These are phyloP conservation scores for Tanypteryx hageni DNA, from an alignment of 2,888 invertebrate genomes.

Conservation along the genomic window DNA sequence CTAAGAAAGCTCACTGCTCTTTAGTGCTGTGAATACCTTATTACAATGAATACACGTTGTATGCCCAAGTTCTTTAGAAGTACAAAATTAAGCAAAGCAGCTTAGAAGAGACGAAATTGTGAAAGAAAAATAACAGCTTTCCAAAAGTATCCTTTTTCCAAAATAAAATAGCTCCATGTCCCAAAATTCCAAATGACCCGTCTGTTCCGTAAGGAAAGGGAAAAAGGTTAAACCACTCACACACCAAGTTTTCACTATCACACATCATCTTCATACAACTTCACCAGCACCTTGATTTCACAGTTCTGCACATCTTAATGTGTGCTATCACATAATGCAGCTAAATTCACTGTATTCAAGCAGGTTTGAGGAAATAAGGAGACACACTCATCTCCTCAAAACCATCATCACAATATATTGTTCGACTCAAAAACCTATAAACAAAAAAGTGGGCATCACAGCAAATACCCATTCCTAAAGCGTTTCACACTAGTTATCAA, in stretches of 20 bases:
- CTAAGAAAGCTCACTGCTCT: too few relatives aligned
- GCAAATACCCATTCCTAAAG: conserved; percentile 49
- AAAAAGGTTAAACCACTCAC: conserved; percentile 5
- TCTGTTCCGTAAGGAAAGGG: conserved; percentile 18
- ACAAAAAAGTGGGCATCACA: conserved; percentile 56
- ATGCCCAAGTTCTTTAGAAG: background rate
- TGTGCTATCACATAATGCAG: conserved; percentile 63
- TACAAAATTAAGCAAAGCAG: background rate
- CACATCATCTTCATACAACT: background rate
- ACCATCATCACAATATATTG: conserved; percentile 55
- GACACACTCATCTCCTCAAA: conserved; percentile 49
- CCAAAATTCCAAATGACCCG: conserved; percentile 40
- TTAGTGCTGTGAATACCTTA: too few relatives aligned
- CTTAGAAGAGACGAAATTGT: background rate
- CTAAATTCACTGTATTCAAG: conserved; percentile 56
- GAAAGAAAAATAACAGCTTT: background rate
- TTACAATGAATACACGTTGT: too few relatives aligned
- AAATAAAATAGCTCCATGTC: conserved; percentile 42
- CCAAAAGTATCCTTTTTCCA: background rate
- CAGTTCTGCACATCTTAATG: conserved; percentile 55
- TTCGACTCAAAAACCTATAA: conserved; percentile 39
- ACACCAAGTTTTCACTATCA: conserved; percentile 31
- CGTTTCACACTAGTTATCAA: conserved; percentile 43
- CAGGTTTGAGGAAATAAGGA: conserved; percentile 56
- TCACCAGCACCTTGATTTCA: conserved; percentile 58